These are phyloP conservation scores for Oreochromis aureus DNA, from an alignment of 2,113 vertebrate species.

Conservation along the genomic window DNA sequence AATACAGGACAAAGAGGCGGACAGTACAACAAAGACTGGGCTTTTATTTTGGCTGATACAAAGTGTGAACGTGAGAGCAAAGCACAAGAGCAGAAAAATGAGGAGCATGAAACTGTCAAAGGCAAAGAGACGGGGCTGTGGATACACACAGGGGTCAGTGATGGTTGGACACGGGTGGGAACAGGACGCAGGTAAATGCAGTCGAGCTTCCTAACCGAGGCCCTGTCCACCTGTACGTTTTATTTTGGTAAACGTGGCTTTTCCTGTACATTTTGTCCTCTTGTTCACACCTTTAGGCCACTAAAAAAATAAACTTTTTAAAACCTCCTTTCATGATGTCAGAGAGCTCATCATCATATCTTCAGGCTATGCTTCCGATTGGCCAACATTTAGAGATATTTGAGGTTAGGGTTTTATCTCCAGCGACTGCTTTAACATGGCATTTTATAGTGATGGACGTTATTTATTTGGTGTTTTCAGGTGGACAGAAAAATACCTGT, in stretches of 20 bases:
- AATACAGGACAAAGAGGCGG: background rate
- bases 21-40: background rate
- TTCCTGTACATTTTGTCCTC: background rate
- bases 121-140: background rate
- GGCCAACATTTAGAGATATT: background rate
- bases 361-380: background rate
- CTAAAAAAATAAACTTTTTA: background rate
- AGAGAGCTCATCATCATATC: background rate
- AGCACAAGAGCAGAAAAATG: background rate
- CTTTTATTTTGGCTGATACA: background rate
- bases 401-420: background rate
- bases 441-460: background rate
- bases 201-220: background rate
- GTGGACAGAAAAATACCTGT: background rate
- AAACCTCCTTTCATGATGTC: background rate
- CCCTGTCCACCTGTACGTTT: background rate
- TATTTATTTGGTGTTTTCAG: background rate
- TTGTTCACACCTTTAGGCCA: background rate
- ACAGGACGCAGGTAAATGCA: background rate
- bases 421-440: background rate
- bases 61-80: background rate
- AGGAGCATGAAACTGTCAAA: background rate
- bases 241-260: background rate
- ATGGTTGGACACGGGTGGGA: fast-evolving
- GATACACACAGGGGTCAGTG: background rate